Base-by-base conservation (phyloP, 1,140 invertebrate species). In the Eumaeus atala region DNA sequence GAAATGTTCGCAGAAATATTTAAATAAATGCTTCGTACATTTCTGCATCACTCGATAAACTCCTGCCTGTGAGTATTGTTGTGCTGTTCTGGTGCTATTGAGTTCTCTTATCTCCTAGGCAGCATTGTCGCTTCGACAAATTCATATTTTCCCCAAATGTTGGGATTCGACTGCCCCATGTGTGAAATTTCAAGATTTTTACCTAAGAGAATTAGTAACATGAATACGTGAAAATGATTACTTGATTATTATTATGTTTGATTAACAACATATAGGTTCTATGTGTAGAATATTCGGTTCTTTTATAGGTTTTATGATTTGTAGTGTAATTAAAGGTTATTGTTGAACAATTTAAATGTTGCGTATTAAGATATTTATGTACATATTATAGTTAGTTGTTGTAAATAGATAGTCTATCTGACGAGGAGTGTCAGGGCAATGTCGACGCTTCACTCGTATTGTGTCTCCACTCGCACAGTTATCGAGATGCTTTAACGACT, bases 361-460 rank as follows among this genome's bases (percentile, higher is more conserved):
- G 74, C 77, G 66, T 74, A 74, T 76, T 72, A 65, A 72, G 72
- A 77, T 73, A 77, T 79, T 64, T 80, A 76, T 78, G 74, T 84
- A 78, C 66, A 82, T 84, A 78, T 64, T 68, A 28, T 77, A 77
- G 73, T 79, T 75, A 72, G 75, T 82, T 79, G 74, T 80, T 84
- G 81, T 84, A 82, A 83, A 85, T 83, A 81, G 72, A 83, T 77
- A 77, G 72, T 82, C 70, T 79, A 84, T 79, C 60, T 70, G 50
- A 14, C 6, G 10, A 4, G 7, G 2, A 3, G 6, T 28, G 21
- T 28, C 21, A 28, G 6, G 21, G 21, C 21, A 28, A 28, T 28
- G 6, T 28, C 21, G 21, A 28, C 6, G 21, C 21, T 28, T 28
- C 6, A 28, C 6, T 28, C 6, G 21, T 28, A 28, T 28, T 28